These are phyloP conservation scores for Neolamprologus caudopunctatus DNA, from an alignment of 2,113 vertebrate species.

Conservation along the genomic window DNA sequence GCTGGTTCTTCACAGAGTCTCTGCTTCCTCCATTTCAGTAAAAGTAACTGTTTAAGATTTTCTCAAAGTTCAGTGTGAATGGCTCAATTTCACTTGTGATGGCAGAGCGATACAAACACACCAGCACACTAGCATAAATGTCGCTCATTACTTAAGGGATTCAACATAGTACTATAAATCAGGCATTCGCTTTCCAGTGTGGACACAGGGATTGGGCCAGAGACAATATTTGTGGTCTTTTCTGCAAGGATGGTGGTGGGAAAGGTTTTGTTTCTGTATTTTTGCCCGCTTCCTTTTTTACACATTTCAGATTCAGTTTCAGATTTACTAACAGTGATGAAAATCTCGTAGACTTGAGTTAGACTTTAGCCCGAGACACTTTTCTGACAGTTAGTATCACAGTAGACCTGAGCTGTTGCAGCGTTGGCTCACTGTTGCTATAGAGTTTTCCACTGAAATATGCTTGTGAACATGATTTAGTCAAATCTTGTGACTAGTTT, in stretches of 20 bases:
- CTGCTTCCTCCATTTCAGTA: not conserved
- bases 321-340: not conserved
- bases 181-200: not conserved
- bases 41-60: not conserved
- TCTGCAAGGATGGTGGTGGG: not conserved
- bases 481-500: slow-evolving; percentile 26
- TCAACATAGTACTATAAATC: not conserved
- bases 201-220: not conserved
- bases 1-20: not conserved
- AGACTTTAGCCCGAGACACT: not conserved
- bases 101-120: not conserved
- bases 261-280: not conserved
- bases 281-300: not conserved
- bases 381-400: not conserved
- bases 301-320: not conserved
- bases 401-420: not conserved
- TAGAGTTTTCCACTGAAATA: not conserved
- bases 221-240: not conserved
- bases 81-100: not conserved
- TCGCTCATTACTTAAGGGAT: not conserved
- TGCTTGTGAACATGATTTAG: not conserved
- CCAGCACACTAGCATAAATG: not conserved
- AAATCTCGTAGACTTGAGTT: not conserved
- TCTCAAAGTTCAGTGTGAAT: not conserved
- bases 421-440: not conserved